Evolutionary conservation across 2,888 invertebrate species (phyloP), one percentile per base, ranked within the genome.

Genomic region (Orthosia cruda): DNA sequence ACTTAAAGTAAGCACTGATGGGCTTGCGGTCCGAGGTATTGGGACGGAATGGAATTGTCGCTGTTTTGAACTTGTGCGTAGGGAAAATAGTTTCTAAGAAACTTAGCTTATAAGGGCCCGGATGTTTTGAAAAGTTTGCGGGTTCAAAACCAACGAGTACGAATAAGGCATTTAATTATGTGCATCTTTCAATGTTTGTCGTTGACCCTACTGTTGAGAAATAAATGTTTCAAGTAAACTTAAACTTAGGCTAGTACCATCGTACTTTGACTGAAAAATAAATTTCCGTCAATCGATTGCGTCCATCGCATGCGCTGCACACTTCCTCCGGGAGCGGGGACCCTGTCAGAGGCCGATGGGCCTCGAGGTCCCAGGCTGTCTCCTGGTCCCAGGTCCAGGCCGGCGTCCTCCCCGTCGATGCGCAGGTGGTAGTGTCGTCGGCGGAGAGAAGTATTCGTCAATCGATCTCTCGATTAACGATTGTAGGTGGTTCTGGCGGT

Each of bases 1-100:
- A 84, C 81, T 81, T 81, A 84, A 69, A 74, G 58, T 62, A 66
- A 80, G 52, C 74, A 66, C 52, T 74, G 69, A 74, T 74, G 58
- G 74, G 55, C 52, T 84, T 74, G 85, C 47, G 85, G 81, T 63
- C 58, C 55, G 58, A 74, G 58, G 74, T 74, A 80, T 80, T 59
- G 54, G 58, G 20, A n/a, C 49, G 62, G 47, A 73, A 84, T 73
- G 40, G 52, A 69, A 84, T 58, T 65, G 68, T 66, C 58, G 23
- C 20, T 54, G 50, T n/a, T 84, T 80, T 59, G 55, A 72, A 50
- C 55, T 80, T 52, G 52, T n/a, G 40, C 13, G 20, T 52, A 57
- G 40, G n/a, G 54, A 50, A 65, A 77, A 65, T 77, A 57, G 64
- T 83, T 65, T 61, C 50, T 40, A 18, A 9, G 58, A 32, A 76